These are phyloP conservation scores for Rhodeus uyekii DNA, from an alignment of 2,797 vertebrate species.

Conservation along the genomic window DNA sequence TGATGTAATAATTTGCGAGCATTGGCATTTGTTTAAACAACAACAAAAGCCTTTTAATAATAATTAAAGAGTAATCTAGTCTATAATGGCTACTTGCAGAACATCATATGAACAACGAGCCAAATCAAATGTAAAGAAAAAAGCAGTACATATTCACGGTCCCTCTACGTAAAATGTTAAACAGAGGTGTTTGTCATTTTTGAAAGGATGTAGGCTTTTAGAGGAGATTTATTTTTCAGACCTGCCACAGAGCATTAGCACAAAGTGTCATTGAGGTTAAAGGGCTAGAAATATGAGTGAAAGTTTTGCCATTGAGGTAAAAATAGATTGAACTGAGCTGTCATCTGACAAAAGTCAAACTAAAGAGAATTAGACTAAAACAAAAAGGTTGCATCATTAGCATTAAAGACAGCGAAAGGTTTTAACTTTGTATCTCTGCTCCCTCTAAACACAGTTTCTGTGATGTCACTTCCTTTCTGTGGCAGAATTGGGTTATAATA, in stretches of 20 bases:
- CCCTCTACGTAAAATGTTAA: constrained; percentile 21
- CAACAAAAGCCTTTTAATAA: not conserved
- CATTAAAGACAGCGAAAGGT: constrained; percentile 3
- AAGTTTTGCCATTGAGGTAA: constrained; percentile 25
- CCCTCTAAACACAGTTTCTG: constrained; percentile 2
- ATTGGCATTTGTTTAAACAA: not conserved
- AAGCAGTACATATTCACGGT: not conserved
- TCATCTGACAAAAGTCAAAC: constrained; percentile 30
- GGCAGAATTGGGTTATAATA: constrained; percentile 45
- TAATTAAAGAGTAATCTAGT: not conserved
- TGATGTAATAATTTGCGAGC: not conserved
- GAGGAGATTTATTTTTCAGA: constrained; percentile 25
- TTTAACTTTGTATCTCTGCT: constrained; percentile 3
- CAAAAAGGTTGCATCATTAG: constrained; percentile 25
- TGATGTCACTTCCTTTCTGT: constrained; percentile 38
- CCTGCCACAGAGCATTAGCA: constrained; percentile 28
- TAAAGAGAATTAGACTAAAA: constrained; percentile 23
- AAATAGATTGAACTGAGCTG: constrained; percentile 25
- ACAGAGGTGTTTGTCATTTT: constrained; percentile 28
- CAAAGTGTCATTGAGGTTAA: constrained; percentile 33
- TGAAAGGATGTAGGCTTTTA: constrained; percentile 18
- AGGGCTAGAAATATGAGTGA: constrained; percentile 20
- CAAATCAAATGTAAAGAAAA: not conserved
- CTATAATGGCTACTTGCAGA: not conserved
- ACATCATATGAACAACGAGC: not conserved